Base-by-base conservation (phyloP, 2,797 vertebrate species). In the Lithobates sylvaticus region DNA sequence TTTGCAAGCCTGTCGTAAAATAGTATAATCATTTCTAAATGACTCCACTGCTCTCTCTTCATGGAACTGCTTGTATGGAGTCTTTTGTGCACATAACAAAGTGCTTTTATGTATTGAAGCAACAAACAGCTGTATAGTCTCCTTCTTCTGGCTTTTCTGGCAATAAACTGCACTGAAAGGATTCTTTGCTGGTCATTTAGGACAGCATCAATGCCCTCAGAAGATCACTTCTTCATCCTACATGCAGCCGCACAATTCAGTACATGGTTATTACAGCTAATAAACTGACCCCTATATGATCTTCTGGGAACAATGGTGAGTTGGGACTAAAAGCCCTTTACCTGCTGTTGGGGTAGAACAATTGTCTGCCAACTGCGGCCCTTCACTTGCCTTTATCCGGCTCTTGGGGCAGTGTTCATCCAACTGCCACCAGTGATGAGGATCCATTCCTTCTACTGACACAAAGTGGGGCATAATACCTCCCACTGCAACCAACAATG, bases 31-130 rank as follows among this genome's bases (percentile, higher is more conserved):
- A 81, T 72, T 72, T 61, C 27, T 13, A 72, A 71, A 81, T 58
- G 9, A 81, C 67, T 81, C 47, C 79, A 39, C 44, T 39, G 79
- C 18, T 72, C 78, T 70, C 29, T 16, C 54, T 72, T 71, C 79
- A 61, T 61, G 54, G 79, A 81, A 81, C 72, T 81, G 58, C 79
- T 69, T 72, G 47, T 81, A 61, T 71, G 27, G 21, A 18, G 34
- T 32, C 47, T 58, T 58, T 81, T 81, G 44, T 58, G 78, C 67
- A 23, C 58, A 69, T 54, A 58, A 61, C 29, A 71, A 81, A 71
- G 27, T 4, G 69, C 44, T 58, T 32, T 39, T 39, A 16, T 34
- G 36, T 70, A 61, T 27, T 50, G 27, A 69, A 32, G 34, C 34
- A 36, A 61, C 75, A 61, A 76, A 34, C 75, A 32, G 67, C 27